Evolutionary conservation across 2,888 invertebrate species (phyloP), one percentile per base, ranked within the genome.

Genomic region (Ramazzottius varieornatus): DNA sequence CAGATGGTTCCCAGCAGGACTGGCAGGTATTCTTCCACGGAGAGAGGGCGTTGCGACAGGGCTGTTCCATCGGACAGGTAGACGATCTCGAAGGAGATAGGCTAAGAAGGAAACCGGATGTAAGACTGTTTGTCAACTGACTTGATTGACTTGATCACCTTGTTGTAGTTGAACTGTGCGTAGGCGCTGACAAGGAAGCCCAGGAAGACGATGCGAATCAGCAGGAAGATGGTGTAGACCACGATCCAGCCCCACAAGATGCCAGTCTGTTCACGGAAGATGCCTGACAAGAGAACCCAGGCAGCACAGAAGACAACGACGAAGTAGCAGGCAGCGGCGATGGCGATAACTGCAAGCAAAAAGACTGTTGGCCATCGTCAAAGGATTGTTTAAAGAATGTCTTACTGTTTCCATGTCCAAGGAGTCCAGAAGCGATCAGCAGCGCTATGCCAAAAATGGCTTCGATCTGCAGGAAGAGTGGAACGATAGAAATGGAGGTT

Each of bases 361-460:
- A 8, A 8, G 8, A 20, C 20, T 13, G 40, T 40, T 8, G 20
- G 20, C 20, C n/a, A n/a, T n/a, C n/a, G n/a, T n/a, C n/a, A n/a
- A n/a, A n/a, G n/a, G n/a, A n/a, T n/a, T n/a, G n/a, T n/a, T n/a
- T n/a, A n/a, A n/a, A n/a, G n/a, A n/a, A n/a, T n/a, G n/a, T n/a
- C 54, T 29, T 29, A 54, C 54, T 54, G 29, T 54, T 54, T 54
- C 54, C 54, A 54, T 54, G 54, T 29, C n/a, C 54, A 4, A 54
- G 20, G 4, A 54, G 29, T 24, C 29, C 54, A 24, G 54, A 54
- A 16, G 54, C 54, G 8, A 54, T 24, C 54, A 54, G 29, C 54
- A 54, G 24, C 8, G 16, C 54, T 4, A 54, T 54, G 8, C 54
- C 54, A 4, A 54, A 8, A 8, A 54, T 54, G 8, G 54, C 29